A percentile compares a stretch with the other conserved stretches of the same genome.
Conservation (phyloP, 1,140 invertebrate genomes). For the Zaprionus nigranus region DNA sequence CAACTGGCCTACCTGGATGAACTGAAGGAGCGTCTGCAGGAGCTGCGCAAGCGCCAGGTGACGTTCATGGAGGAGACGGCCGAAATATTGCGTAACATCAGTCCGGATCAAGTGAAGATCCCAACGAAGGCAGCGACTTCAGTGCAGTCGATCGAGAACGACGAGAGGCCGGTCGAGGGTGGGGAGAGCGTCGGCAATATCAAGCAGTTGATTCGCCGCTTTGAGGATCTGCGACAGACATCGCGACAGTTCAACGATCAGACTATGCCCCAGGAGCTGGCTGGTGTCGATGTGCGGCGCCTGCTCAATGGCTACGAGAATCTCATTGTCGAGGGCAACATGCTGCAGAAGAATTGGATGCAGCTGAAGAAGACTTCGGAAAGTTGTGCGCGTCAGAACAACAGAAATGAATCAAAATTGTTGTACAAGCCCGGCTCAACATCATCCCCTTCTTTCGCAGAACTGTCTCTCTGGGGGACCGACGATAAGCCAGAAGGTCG, state of each 20-base stretch:
- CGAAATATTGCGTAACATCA: conserved; percentile 53
- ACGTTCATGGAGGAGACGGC: conserved; percentile 63
- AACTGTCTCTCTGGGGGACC: not conserved
- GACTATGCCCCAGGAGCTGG: conserved; percentile 57
- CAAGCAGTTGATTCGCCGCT: conserved; percentile 57
- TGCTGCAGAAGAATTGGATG: conserved; percentile 59
- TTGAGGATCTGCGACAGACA: conserved; percentile 63
- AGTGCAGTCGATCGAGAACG: not conserved
- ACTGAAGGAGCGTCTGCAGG: conserved; percentile 56
- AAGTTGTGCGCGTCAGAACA: conserved; percentile 44
- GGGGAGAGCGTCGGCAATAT: conserved; percentile 37
- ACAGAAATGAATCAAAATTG: conserved; percentile 16
- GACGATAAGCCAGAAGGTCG: not conserved
- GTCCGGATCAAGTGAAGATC: conserved; percentile 7
- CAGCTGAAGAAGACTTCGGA: conserved; percentile 59
- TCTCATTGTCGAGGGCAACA: conserved; percentile 56
- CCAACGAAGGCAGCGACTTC: not conserved
- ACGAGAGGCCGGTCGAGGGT: not conserved
- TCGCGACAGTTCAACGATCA: conserved; percentile 54
- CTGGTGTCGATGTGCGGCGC: conserved; percentile 60
- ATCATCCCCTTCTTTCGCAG: conserved; percentile 41
- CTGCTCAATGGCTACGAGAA: conserved; percentile 60
- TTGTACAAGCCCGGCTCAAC: conserved; percentile 20
- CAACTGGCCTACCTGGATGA: conserved; percentile 68
- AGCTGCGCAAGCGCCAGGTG: conserved; percentile 59